Conservation (phyloP, 2,888 invertebrate species). For the Tenthredo livida region DNA sequence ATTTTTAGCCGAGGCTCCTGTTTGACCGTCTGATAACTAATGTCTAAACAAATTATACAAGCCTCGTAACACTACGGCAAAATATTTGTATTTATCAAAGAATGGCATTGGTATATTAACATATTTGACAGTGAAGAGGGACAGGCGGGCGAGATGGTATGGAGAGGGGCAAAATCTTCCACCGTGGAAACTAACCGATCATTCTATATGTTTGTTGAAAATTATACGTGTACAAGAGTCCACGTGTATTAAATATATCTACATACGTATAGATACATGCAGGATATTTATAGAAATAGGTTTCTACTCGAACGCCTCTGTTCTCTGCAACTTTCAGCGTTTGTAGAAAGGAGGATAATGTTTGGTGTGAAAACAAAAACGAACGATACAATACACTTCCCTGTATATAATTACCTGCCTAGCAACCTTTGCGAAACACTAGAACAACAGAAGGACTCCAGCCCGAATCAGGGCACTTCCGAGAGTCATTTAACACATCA, state of each 20-base stretch:
- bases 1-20: not conserved
- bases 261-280: not conserved
- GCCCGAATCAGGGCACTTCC: not conserved
- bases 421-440: not conserved
- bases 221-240: not conserved
- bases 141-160: not conserved
- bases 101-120: not conserved
- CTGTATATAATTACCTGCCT: not conserved
- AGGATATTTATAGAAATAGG: constrained; percentile 4
- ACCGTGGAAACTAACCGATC: constrained; percentile 47
- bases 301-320: not conserved
- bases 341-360: constrained; percentile 31
- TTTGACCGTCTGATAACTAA: constrained; percentile 42
- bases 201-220: not conserved
- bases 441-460: not conserved
- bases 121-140: constrained; percentile 50
- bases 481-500: constrained; percentile 17
- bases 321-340: not conserved
- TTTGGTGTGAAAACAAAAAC: constrained; percentile 49
- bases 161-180: constrained; percentile 44
- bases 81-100: constrained; percentile 48
- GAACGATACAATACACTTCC: not conserved
- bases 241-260: not conserved
- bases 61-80: not conserved
- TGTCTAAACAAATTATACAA: constrained; percentile 49